Evolutionary conservation across 37 sponge, comb jelly and placozoan species (phyloP).

Genomic region (Spongilla lacustris): DNA sequence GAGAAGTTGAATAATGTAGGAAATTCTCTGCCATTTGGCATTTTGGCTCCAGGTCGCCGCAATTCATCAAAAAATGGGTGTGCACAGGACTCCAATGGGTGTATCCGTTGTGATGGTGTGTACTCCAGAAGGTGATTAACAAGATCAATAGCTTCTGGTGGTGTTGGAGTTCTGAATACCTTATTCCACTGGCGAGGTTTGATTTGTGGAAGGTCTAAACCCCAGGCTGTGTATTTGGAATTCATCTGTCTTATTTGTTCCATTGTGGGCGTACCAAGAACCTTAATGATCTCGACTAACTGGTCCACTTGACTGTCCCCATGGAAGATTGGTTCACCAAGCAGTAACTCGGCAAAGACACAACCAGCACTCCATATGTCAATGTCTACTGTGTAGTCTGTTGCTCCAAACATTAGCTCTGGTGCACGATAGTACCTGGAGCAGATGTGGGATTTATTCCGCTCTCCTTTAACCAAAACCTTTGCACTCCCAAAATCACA

Average conservation of each 20-base stretch:
- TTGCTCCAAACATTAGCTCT: slow-evolving; percentile 99
- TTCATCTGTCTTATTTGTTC: slow-evolving; percentile 99
- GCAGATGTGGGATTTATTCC: slow-evolving; percentile 98
- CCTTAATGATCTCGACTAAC: slow-evolving; percentile 99
- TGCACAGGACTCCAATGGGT: slow-evolving; percentile 94
- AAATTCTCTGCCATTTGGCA: slow-evolving; percentile 87
- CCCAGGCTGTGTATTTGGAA: slow-evolving; percentile 99
- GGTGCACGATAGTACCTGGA: slow-evolving; percentile 99
- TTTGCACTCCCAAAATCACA: slow-evolving; percentile 75
- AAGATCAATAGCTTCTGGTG: slow-evolving; percentile 93
- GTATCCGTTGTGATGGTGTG: slow-evolving; percentile 85
- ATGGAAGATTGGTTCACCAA: slow-evolving; percentile 99
- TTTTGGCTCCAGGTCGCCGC: slow-evolving; percentile 71
- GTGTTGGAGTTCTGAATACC: slow-evolving; percentile 94
- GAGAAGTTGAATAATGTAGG: slow-evolving; percentile 97
- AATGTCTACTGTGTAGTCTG: slow-evolving; percentile 95
- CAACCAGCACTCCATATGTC: slow-evolving; percentile 99
- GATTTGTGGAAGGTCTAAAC: slow-evolving; percentile 98
- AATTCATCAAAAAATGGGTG: slow-evolving; percentile 97
- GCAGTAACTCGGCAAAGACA: slow-evolving; percentile 97
- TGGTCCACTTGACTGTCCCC: slow-evolving; percentile 99
- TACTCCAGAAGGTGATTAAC: slow-evolving; percentile 93
- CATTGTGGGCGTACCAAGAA: slow-evolving; percentile 96
- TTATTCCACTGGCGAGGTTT: slow-evolving; percentile 97
- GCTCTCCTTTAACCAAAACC: slow-evolving; percentile 92